A percentile compares a stretch with the other conserved stretches of the same genome.
phyloP scores from a whole-genome alignment of 92 coral and sea anemone species.

The Blastomussa wellsi region DNA sequence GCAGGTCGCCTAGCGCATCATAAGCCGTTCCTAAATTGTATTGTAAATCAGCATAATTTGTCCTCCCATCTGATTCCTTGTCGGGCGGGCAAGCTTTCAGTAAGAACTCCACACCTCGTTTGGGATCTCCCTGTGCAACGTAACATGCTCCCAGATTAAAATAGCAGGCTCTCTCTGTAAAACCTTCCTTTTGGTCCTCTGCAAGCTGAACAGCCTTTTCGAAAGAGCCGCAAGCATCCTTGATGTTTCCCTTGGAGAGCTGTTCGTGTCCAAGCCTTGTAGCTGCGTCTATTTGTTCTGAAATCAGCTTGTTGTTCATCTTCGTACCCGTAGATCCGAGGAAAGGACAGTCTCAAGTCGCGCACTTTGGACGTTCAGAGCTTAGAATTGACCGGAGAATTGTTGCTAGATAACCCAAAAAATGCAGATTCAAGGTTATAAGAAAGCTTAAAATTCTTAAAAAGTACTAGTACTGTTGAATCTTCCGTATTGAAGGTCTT shows the following conservation, averaged over 20 bases:
- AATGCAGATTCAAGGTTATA: background rate
- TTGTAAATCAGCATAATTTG: constrained; percentile 90
- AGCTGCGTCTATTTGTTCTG: constrained; percentile 72
- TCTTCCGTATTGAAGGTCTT: background rate
- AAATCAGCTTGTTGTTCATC: constrained; percentile 26
- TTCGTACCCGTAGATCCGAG: background rate
- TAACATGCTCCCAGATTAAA: constrained; percentile 97
- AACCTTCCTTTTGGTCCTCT: constrained; percentile 71
- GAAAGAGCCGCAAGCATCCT: constrained; percentile 74
- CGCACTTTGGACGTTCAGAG: background rate
- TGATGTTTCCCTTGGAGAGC: constrained; percentile 76
- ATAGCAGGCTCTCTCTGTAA: constrained; percentile 92
- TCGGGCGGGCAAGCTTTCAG: constrained; percentile 89
- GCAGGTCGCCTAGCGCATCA: constrained; percentile 72
- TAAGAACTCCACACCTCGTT: constrained; percentile 79
- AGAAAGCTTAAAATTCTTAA: background rate
- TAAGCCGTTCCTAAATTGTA: constrained; percentile 93
- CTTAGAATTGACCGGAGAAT: background rate
- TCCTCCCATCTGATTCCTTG: constrained; percentile 79
- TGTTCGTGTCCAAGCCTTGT: constrained; percentile 86
- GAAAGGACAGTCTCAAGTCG: background rate
- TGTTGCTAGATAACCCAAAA: background rate
- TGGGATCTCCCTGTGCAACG: constrained; percentile 90
- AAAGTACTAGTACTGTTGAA: background rate
- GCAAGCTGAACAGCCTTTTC: constrained; percentile 86